Evolutionary conservation across 2,888 invertebrate genomes (phyloP).

Genomic region (Pegoplata infirma): DNA sequence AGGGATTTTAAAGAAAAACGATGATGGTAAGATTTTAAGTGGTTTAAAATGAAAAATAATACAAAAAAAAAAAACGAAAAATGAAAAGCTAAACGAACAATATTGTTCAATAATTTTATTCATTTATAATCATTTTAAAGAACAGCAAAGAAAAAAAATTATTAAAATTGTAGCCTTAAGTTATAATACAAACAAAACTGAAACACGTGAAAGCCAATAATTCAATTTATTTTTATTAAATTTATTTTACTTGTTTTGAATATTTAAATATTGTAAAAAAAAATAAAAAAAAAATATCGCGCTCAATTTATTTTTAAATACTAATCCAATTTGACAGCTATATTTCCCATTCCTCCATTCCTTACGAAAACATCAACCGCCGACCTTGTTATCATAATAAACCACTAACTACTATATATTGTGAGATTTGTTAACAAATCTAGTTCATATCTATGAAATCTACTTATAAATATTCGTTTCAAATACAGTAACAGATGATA

Average conservation of each 20-base stretch:
- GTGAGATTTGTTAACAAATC: neutral
- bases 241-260: conserved; percentile 30
- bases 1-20: conserved; percentile 76
- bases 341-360: neutral
- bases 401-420: conserved; percentile 50
- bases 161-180: neutral
- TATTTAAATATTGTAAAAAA: conserved; percentile 33
- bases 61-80: neutral
- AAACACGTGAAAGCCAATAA: conserved; percentile 65
- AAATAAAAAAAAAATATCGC: conserved; percentile 51
- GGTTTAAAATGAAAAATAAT: conserved; percentile 52
- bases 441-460: conserved; percentile 23
- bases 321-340: conserved; percentile 75
- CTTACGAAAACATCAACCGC: neutral
- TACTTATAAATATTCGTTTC: conserved; percentile 42
- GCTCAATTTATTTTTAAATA: conserved; percentile 58
- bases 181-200: neutral
- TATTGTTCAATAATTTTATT: conserved; percentile 27
- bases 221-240: conserved; percentile 70
- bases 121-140: conserved; percentile 28
- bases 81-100: conserved; percentile 28
- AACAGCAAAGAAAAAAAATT: neutral
- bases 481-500: conserved; percentile 53
- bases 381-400: conserved; percentile 42
- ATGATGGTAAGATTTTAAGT: conserved; percentile 74